Conservation (phyloP, 2,113 vertebrate species). For the Gobius niger region DNA sequence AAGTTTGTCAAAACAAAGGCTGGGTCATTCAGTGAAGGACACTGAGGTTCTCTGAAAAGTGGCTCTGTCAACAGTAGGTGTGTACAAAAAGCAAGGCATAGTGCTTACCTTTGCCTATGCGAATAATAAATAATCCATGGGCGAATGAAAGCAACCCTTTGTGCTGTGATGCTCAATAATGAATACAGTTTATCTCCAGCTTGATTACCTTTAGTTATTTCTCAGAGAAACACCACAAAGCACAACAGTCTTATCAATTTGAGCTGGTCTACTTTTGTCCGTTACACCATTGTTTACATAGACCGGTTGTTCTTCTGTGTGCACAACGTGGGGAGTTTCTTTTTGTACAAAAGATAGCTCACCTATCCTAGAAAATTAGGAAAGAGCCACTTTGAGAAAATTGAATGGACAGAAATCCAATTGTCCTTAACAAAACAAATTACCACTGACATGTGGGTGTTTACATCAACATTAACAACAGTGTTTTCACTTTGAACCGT, state of each 20-base stretch:
- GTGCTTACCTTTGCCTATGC: not conserved
- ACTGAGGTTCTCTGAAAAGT: too few relatives aligned
- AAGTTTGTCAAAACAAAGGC: not conserved
- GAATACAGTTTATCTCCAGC: not conserved
- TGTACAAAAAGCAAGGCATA: not conserved
- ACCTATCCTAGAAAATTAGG: not conserved
- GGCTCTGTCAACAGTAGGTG: too few relatives aligned
- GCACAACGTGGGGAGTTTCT: not conserved
- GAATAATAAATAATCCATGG: too few relatives aligned
- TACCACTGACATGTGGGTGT: not conserved
- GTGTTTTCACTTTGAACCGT: not conserved
- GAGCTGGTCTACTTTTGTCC: too few relatives aligned
- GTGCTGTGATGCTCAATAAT: not conserved
- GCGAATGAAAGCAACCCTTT: not conserved
- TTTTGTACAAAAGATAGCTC: not conserved
- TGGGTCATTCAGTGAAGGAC: not conserved
- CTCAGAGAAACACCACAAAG: too few relatives aligned
- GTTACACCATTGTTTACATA: not conserved
- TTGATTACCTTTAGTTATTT: not conserved
- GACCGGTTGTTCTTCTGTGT: not conserved
- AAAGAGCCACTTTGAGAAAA: not conserved
- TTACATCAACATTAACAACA: not conserved
- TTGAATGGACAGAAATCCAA: not conserved
- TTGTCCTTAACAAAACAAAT: constrained; percentile 3
- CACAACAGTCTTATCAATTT: too few relatives aligned